Conservation (phyloP, 2,113 vertebrate species). For the Gallinago media region DNA sequence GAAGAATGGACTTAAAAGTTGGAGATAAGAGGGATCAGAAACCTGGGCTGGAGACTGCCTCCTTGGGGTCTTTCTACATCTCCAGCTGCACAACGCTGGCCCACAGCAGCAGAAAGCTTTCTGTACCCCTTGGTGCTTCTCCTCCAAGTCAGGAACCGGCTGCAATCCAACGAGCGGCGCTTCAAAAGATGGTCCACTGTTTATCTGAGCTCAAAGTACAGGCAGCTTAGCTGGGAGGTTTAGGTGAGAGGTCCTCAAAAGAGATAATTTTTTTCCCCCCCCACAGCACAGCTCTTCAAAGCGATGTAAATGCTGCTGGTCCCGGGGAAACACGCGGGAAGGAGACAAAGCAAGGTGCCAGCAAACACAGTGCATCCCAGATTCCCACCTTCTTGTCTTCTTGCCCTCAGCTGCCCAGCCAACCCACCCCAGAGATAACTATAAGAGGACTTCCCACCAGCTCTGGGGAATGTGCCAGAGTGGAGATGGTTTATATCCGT, state of each 20-base stretch:
- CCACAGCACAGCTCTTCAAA: background rate
- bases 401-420: fast-evolving
- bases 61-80: fast-evolving
- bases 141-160: background rate
- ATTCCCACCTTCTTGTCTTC: fast-evolving
- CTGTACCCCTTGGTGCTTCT: background rate
- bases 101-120: background rate
- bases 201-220: background rate
- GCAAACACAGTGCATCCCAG: background rate
- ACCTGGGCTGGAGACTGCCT: background rate
- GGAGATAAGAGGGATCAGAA: background rate
- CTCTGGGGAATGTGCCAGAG: background rate
- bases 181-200: background rate
- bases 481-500: background rate
- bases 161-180: background rate
- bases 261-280: background rate
- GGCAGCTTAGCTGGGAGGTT: background rate
- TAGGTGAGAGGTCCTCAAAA: background rate
- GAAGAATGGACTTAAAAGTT: fast-evolving
- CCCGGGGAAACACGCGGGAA: fast-evolving
- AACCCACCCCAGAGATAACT: background rate
- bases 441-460: background rate
- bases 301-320: background rate
- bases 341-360: background rate
- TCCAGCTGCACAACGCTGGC: background rate